phyloP scores from a whole-genome alignment of 1,140 invertebrate species.

The Scaptomyza hsui region DNA sequence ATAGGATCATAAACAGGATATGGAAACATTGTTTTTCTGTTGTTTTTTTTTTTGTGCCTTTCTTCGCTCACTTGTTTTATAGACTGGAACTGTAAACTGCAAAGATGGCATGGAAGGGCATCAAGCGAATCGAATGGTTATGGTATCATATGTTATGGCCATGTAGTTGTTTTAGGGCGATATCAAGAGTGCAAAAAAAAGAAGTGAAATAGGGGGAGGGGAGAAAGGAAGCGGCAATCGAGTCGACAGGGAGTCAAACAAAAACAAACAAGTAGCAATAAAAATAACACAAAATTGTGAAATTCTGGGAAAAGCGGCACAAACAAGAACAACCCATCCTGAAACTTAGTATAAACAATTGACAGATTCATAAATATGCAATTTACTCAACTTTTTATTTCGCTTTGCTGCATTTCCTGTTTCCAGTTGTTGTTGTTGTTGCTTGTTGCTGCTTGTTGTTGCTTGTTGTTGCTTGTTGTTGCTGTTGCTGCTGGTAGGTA shows the following conservation, averaged over 20 bases:
- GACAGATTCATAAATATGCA: conserved; percentile 84
- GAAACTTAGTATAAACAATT: conserved; percentile 81
- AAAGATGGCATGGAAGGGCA: conserved; percentile 3
- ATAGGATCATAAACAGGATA: conserved; percentile 32
- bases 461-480: conserved; percentile 25
- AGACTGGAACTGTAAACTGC: conserved; percentile 23
- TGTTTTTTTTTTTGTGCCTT: not conserved
- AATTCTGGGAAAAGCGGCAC: conserved; percentile 62
- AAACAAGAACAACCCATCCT: conserved; percentile 42
- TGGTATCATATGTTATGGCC: conserved; percentile 63
- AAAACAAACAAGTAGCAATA: conserved; percentile 45
- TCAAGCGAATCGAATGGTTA: conserved; percentile 44
- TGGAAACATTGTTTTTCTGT: not conserved
- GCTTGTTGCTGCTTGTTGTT: conserved; percentile 24
- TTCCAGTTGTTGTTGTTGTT: conserved; percentile 44
- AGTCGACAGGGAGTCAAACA: conserved; percentile 6
- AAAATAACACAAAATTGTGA: conserved; percentile 64
- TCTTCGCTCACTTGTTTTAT: not conserved
- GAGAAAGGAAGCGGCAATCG: conserved; percentile 24
- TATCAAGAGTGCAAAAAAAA: conserved; percentile 18
- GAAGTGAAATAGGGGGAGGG: not conserved
- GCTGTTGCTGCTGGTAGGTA: conserved; percentile 63
- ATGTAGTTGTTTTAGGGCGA: conserved; percentile 18
- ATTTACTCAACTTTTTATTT: conserved; percentile 81
- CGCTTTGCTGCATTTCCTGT: conserved; percentile 79